Conservation (phyloP, 2,113 vertebrate genomes). For the Sorex fumeus region DNA sequence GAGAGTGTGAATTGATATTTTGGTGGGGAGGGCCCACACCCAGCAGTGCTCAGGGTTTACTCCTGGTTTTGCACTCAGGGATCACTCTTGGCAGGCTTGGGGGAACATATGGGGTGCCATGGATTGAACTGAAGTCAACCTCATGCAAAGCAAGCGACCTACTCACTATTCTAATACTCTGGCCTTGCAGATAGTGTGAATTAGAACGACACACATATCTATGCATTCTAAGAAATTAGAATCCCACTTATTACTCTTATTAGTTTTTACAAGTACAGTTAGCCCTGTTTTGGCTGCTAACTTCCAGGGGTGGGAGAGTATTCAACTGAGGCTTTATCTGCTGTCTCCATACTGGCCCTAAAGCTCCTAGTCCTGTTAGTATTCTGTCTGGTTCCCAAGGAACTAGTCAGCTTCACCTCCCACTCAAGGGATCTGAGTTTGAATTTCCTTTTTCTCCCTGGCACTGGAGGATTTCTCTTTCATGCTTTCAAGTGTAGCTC, state of each 20-base stretch:
- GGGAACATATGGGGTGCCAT: too few relatives aligned
- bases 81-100: too few relatives aligned
- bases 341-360: background rate
- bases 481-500: conserved; percentile 42
- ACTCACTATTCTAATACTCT: background rate
- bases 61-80: too few relatives aligned
- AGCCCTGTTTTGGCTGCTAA: background rate
- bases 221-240: background rate
- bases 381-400: conserved; percentile 11
- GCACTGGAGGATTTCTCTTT: conserved; percentile 52
- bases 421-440: conserved; percentile 20
- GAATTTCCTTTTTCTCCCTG: conserved; percentile 46
- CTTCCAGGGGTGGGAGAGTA: background rate
- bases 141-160: too few relatives aligned
- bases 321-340: background rate
- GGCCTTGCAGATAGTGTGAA: background rate
- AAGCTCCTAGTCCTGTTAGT: background rate
- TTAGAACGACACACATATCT: background rate
- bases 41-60: too few relatives aligned
- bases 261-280: conserved; percentile 53
- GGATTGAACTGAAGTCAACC: too few relatives aligned
- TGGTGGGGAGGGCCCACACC: too few relatives aligned
- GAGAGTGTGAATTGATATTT: too few relatives aligned
- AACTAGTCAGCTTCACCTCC: conserved; percentile 29
- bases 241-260: conserved; percentile 37